Evolutionary conservation across 1,140 invertebrate genomes (phyloP), one percentile per base, ranked within the genome.

Genomic region (Calliopsis andreniformis): DNA sequence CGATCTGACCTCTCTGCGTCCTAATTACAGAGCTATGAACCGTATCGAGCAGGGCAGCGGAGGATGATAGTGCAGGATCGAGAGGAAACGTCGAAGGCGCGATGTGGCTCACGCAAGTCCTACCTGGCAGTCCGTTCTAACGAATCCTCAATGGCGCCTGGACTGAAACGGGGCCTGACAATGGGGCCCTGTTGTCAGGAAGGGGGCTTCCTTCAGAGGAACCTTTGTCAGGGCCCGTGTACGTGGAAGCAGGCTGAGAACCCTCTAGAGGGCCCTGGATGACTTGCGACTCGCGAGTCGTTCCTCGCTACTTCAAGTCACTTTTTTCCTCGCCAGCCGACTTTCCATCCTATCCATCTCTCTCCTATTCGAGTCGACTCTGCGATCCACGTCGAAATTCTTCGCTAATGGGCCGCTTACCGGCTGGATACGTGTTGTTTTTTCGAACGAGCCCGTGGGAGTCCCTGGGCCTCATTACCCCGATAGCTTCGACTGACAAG

Each of bases 331-430:
- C 59, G 8, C 25, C 39, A 55, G 55, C 18, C 58, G 63, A 39
- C 76, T 79, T 79, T 82, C 81, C 80, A 70, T 68, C 55, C 68
- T 39, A 43, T 70, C 76, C 68, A 18, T 39, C 61, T 67, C 67
- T 39, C 49, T 70, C 76, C 68, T 18, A 32, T 53, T 67, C 67
- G 58, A 67, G n/a, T n/a, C 79, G 78, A 87, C 87, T 86, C 80
- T 87, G 77, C 79, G 77, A 82, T 78, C 79, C 80, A 78, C 82
- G 86, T 87, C 82, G 84, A 86, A 87, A 88, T 88, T 88, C 88
- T 82, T 85, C 70, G 85, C 87, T 89, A 89, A 89, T 88, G 87
- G 87, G 85, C 77, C 82, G 86, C 82, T 89, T 80, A 79, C 51
- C 32, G 64, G 20, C 49, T 39, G 47, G 66, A 76, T 67, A 76